Percentiles rank a stretch among this genome's conserved stretches.
Conservation (phyloP, 2,888 invertebrate species). For the Fabriciana adippe region DNA sequence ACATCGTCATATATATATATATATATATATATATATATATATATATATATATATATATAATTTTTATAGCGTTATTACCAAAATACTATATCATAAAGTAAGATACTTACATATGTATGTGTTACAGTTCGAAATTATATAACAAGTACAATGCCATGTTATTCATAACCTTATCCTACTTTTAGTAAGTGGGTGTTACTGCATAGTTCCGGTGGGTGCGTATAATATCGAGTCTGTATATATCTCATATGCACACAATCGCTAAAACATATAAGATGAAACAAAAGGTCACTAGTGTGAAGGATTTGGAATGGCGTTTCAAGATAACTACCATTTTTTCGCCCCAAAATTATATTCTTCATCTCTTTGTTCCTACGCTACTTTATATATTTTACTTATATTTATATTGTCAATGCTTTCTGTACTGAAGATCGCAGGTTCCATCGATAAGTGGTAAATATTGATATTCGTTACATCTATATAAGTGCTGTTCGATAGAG, state of each 20-base stretch:
- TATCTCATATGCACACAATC: slow-evolving; percentile 69
- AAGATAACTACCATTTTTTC: slow-evolving; percentile 14
- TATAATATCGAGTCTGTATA: slow-evolving; percentile 50
- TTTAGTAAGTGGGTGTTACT: slow-evolving; percentile 59
- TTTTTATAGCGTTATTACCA: no score
- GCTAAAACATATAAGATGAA: slow-evolving; percentile 35
- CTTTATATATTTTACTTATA: neutral
- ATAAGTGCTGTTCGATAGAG: no score
- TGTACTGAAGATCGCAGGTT: neutral
- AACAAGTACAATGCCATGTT: slow-evolving; percentile 52
- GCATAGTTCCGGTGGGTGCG: slow-evolving; percentile 66
- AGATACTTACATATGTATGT: neutral
- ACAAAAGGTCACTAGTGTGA: slow-evolving; percentile 31
- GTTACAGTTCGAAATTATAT: slow-evolving; percentile 4
- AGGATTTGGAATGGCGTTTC: slow-evolving; percentile 28
- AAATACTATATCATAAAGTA: no score
- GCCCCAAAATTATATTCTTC: neutral
- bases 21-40: no score
- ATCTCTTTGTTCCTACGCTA: slow-evolving; percentile 2
- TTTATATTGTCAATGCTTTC: slow-evolving; percentile 6
- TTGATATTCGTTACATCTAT: no score
- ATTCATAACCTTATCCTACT: slow-evolving; percentile 68
- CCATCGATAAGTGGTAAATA: no score
- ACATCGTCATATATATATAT: no score
- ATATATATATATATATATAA: no score